Percentiles rank a stretch among this genome's conserved stretches.
phyloP scores from a whole-genome alignment of 2,113 vertebrate species.

The Vombatus ursinus region DNA sequence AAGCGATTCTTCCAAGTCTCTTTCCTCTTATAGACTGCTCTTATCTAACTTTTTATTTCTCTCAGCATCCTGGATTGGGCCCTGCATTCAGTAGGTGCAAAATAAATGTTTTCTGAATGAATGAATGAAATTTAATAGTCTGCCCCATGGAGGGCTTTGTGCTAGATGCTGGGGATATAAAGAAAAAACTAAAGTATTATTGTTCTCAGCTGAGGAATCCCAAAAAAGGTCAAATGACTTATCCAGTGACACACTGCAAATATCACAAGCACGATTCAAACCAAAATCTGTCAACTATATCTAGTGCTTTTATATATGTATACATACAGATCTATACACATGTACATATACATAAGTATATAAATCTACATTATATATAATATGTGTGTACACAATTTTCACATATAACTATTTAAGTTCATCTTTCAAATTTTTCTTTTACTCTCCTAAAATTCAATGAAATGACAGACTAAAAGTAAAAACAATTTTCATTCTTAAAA shows the following conservation, averaged over 20 bases:
- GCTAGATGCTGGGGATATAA: not conserved
- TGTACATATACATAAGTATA: not conserved
- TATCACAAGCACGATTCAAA: not conserved
- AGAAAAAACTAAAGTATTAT: not conserved
- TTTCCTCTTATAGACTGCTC: not conserved
- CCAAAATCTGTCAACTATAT: not conserved
- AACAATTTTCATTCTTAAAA: not conserved
- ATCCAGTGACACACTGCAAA: not conserved
- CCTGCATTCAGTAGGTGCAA: not conserved
- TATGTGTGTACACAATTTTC: not conserved
- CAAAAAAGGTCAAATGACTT: not conserved
- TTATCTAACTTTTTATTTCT: not conserved
- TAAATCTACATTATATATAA: not conserved
- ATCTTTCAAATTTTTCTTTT: conserved; percentile 19
- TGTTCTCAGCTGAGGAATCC: not conserved
- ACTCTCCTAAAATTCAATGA: not conserved
- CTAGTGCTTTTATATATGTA: not conserved
- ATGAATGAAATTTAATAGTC: not conserved
- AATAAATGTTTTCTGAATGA: not conserved
- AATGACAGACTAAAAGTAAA: conserved; percentile 2
- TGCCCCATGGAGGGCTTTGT: not conserved
- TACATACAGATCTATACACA: not conserved
- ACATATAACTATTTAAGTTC: not conserved
- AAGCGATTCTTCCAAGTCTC: not conserved
- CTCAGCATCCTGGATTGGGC: not conserved